These are phyloP conservation scores for Sula dactylatra DNA, from an alignment of 2,113 vertebrate genomes.

Conservation along the genomic window DNA sequence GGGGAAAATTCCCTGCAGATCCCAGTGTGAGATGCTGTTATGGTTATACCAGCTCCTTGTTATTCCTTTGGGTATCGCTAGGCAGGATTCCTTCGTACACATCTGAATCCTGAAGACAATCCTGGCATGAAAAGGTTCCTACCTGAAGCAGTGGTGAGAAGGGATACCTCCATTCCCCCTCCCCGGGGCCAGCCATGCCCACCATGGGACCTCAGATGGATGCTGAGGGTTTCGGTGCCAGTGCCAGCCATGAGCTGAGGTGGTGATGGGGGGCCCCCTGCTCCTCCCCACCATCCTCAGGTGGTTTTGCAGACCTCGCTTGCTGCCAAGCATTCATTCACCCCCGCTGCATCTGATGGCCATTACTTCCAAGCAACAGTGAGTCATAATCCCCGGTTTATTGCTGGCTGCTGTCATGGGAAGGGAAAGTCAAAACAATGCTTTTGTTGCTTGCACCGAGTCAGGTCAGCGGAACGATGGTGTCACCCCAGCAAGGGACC, in stretches of 20 bases:
- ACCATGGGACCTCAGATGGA: fast-evolving
- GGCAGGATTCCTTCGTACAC: not conserved
- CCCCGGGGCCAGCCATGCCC: fast-evolving
- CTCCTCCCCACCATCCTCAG: not conserved
- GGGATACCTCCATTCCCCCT: not conserved
- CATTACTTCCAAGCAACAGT: not conserved
- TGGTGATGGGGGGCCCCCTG: too few species aligned
- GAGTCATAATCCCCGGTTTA: not conserved
- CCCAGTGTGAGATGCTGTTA: not conserved
- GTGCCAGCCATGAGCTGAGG: not conserved
- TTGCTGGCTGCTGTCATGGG: not conserved
- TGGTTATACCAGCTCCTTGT: not conserved
- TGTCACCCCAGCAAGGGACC: not conserved
- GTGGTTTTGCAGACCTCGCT: not conserved
- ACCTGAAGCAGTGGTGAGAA: fast-evolving
- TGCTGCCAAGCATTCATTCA: fast-evolving
- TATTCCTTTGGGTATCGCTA: fast-evolving
- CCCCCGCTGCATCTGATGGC: not conserved
- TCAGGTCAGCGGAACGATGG: fast-evolving
- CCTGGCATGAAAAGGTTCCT: not conserved
- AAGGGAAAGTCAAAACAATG: not conserved
- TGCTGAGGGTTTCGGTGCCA: not conserved
- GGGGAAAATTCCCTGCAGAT: not conserved
- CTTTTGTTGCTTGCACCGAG: not conserved
- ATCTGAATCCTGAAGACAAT: fast-evolving